Evolutionary conservation across 1,140 invertebrate species (phyloP), one percentile per base, ranked within the genome.

Genomic region (Brachionus rotundiformis): DNA sequence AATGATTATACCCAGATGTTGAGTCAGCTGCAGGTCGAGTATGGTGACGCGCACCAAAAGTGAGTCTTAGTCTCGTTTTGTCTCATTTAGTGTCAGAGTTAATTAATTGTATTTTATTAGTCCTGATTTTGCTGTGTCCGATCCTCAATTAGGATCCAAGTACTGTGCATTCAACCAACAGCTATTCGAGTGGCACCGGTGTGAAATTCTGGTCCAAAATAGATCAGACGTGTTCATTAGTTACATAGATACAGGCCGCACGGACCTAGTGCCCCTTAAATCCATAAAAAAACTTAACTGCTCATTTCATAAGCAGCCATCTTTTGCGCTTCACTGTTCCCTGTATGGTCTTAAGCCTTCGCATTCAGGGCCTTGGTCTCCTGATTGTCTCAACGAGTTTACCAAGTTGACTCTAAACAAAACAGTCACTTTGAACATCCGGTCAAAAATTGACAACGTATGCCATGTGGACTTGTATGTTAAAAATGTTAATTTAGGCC

Each of bases 121-220:
- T 27, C 36, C 25, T 39, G 71, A 75, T 33, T 23, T 77, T 0
- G 29, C 8, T 27, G 39, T 33, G 23, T 11, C 23, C 27, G 49
- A 79, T 36, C n/a, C 31, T 0, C 19, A 33, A 33, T 16, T 79
- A 25, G 76, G 76, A 25, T 54, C 47, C 11, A 36, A 8, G 10
- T 79, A 79, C 25, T 54, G 47, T 16, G 19, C 47, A 16, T 79
- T 79, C 29, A 63, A 79, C 47, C 44, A 54, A 11, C 29, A 39
- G 13, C 23, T 79, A 33, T 59, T 79, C 29, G 76, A 79, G 54
- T 79, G 76, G 76, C 76, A 79, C 10, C 31, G 76, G 1, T 79
- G 76, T 27, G 76, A 79, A 31, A 39, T 54, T 5, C 27, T 79
- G 1, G 23, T 36, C 0, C 10, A 59, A 23, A 54, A 63, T 47